A percentile compares a stretch with the other conserved stretches of the same genome.
Evolutionary conservation across 2,888 invertebrate genomes (phyloP).

Genomic region (Sarcophaga subvicina): DNA sequence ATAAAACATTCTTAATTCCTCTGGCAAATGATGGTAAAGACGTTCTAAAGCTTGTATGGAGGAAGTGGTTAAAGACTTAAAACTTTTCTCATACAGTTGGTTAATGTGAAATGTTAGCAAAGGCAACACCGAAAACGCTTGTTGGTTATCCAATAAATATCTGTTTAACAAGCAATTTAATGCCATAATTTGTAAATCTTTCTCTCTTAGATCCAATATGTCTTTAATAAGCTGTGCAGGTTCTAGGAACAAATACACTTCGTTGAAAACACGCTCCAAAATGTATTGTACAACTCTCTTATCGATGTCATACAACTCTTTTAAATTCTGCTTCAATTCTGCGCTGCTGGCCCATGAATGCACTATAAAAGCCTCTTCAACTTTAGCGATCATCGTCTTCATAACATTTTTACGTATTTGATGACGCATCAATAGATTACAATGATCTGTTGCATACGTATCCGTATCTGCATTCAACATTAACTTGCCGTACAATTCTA

Average conservation of each 20-base stretch:
- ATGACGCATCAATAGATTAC: conserved; percentile 51
- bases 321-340: conserved; percentile 43
- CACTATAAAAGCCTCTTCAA: conserved; percentile 64
- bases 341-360: conserved; percentile 13
- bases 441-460: conserved; percentile 45
- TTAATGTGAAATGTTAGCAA: conserved; percentile 30
- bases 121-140: conserved; percentile 2
- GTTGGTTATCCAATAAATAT: neutral
- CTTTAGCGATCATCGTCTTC: conserved; percentile 25
- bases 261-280: conserved; percentile 59
- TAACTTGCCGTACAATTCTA: conserved; percentile 54
- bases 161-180: conserved; percentile 40
- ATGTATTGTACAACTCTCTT: conserved; percentile 47
- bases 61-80: neutral
- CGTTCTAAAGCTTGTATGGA: neutral
- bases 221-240: conserved; percentile 39
- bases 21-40: conserved; percentile 42
- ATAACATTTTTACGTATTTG: conserved; percentile 64
- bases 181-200: conserved; percentile 28
- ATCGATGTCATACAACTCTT: conserved; percentile 44
- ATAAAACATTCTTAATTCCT: conserved; percentile 45
- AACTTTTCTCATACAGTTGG: neutral
- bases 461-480: neutral
- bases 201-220: conserved; percentile 2
- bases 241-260: conserved; percentile 60